phyloP scores from a whole-genome alignment of 37 sponge, comb jelly and placozoan species.

The Beroe ovata region DNA sequence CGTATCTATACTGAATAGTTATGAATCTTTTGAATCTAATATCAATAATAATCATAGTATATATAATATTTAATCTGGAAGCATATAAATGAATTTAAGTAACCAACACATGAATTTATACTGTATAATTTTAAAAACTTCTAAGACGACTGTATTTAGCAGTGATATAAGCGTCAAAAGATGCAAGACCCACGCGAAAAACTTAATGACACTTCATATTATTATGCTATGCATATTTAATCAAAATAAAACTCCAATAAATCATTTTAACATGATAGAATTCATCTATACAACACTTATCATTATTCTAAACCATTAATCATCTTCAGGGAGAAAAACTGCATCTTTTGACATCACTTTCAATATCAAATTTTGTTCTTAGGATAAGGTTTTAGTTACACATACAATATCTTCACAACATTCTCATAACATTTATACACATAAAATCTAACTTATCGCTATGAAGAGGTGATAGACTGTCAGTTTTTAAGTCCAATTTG shows the following conservation, averaged over 20 bases:
- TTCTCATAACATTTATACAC: background rate
- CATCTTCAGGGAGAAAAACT: background rate
- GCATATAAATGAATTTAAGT: slow-evolving; percentile 56
- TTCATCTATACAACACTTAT: too few species aligned
- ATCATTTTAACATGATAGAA: too few species aligned
- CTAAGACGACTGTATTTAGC: background rate
- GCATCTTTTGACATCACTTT: background rate
- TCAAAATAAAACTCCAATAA: too few species aligned
- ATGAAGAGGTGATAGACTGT: too few species aligned
- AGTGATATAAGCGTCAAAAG: background rate
- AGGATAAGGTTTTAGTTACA: background rate
- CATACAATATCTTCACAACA: background rate
- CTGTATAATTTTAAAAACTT: slow-evolving; percentile 41
- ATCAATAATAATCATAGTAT: too few species aligned
- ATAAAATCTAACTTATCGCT: too few species aligned
- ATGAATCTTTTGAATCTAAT: too few species aligned
- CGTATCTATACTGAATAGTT: too few species aligned
- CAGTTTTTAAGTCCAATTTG: too few species aligned
- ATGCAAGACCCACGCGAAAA: background rate
- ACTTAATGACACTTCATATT: background rate
- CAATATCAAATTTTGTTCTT: background rate
- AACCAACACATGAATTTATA: slow-evolving; percentile 14
- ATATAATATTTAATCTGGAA: background rate
- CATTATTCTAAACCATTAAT: too few species aligned
- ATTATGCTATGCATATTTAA: too few species aligned